Evolutionary conservation across 2,888 invertebrate genomes (phyloP).

Genomic region (Schizaphis graminum): DNA sequence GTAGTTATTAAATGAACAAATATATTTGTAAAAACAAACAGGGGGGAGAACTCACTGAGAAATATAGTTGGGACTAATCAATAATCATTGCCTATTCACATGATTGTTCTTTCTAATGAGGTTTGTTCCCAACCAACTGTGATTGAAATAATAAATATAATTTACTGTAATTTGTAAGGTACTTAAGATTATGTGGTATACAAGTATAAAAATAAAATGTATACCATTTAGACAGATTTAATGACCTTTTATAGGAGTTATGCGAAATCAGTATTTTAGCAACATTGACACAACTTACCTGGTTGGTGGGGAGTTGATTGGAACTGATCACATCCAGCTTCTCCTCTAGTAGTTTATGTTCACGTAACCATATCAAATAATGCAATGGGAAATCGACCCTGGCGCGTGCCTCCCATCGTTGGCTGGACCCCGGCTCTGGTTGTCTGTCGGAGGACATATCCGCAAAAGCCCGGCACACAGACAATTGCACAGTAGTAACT

Average conservation of each 20-base stretch:
- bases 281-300: neutral
- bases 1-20: neutral
- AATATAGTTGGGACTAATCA: neutral
- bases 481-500: neutral
- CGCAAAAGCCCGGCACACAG: neutral
- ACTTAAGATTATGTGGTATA: neutral
- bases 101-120: neutral
- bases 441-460: constrained; percentile 29
- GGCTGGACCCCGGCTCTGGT: neutral
- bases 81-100: neutral
- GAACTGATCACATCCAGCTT: neutral
- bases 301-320: neutral
- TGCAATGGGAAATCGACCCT: constrained; percentile 42
- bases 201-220: neutral
- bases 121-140: neutral
- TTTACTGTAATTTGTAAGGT: neutral
- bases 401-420: constrained; percentile 48
- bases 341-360: constrained; percentile 38
- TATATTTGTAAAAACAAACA: neutral
- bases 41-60: neutral
- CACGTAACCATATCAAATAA: constrained; percentile 55
- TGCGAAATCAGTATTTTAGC: neutral
- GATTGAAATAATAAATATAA: neutral
- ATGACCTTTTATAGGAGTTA: neutral
- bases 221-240: neutral